Base-by-base conservation (phyloP, 1,140 invertebrate species). In the Anadara kagoshimensis region DNA sequence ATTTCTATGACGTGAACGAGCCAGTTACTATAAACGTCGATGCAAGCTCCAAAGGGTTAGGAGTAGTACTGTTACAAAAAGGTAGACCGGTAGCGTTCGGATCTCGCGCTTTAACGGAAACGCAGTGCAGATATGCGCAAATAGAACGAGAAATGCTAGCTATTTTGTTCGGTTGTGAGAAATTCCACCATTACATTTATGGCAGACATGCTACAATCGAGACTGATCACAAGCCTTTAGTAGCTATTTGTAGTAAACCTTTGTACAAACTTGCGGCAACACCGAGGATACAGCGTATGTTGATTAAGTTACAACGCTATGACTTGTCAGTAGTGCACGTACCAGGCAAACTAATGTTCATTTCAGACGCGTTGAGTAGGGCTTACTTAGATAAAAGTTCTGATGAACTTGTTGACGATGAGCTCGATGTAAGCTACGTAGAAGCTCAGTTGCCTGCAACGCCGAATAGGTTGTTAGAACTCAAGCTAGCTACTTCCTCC, bases 241-340 rank as follows among this genome's bases (percentile, higher is more conserved):
- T 75, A 11, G 59, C 54, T 4, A 84, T 84, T 5, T 58, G 51
- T 11, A 58, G 67, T 10, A 84, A 83, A 58, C 51, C 54, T 10
- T 59, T 81, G 20, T 65, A 58, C 16, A 72, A 41, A 22, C n/a
- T n/a, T n/a, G n/a, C n/a, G n/a, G 66, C 76, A 20, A 59, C 73
- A 10, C 77, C 72, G 26, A n/a, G 73, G 56, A 57, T 78, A 16
- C 78, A 81, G 45, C 44, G 77, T 69, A 75, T 80, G 74, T 62
- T 79, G 24, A 49, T 79, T 22, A 59, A 65, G 29, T 53, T 78
- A 24, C 69, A 71, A 61, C 57, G 69, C 26, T 81, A 78, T 63
- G 68, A 86, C 26, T 69, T 91, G 0, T 29, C 41, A 43, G 57
- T 80, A n/a, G 41, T 54, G 56, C 78, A 80, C 49, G 68, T 56